Percentiles rank a stretch among this genome's conserved stretches.
phyloP scores from a whole-genome alignment of 2,113 vertebrate species.

The Himantopus leucocephalus region DNA sequence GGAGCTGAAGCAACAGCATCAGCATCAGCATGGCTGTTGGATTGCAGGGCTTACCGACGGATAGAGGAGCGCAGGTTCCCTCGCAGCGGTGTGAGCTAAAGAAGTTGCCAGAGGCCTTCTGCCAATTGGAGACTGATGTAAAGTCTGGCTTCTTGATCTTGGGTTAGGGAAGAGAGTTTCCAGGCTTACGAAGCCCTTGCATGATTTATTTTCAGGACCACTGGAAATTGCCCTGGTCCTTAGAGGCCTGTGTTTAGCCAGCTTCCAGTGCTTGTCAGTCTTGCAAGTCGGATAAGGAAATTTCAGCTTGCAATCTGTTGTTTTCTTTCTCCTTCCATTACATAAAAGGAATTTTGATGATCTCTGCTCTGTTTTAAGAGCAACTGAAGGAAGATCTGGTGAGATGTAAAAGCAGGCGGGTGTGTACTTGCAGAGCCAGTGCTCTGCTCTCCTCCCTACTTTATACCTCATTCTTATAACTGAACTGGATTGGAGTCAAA shows the following conservation, averaged over 20 bases:
- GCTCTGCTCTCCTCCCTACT: too few relatives aligned
- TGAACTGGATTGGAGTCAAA: neutral
- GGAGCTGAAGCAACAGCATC: neutral
- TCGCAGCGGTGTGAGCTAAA: neutral
- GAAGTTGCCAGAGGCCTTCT: neutral
- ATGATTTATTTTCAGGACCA: neutral
- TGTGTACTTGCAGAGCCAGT: neutral
- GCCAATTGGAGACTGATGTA: neutral
- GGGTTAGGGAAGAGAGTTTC: neutral
- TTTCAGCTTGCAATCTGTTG: conserved; percentile 30
- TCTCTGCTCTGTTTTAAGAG: conserved; percentile 15
- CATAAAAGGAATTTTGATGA: conserved; percentile 12
- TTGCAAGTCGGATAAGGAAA: neutral
- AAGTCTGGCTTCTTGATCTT: neutral
- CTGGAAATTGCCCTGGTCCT: neutral
- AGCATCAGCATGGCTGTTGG: neutral
- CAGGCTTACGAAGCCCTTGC: neutral
- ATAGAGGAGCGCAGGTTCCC: neutral
- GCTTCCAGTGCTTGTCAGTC: neutral
- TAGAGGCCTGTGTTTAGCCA: neutral
- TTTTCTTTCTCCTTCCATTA: conserved; percentile 20
- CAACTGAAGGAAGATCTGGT: neutral
- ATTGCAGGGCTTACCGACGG: neutral
- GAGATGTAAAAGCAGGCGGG: neutral
- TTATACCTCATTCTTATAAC: neutral